phyloP scores from a whole-genome alignment of 2,888 invertebrate genomes.

The Zygothrica quintamaculata region DNA sequence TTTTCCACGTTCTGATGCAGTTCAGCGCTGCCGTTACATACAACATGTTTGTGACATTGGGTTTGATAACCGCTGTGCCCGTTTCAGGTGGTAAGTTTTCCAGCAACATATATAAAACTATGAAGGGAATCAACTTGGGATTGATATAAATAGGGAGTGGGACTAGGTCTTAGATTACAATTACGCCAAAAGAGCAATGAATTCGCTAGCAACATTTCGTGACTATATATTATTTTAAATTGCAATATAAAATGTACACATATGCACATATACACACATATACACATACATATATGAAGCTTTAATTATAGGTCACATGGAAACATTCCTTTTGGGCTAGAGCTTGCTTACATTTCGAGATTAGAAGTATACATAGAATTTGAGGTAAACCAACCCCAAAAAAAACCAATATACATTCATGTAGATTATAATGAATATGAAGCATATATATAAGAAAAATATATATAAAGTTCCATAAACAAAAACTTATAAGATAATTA shows the following conservation, averaged over 20 bases:
- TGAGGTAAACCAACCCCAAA: too few species aligned
- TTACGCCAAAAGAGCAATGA: slow-evolving; percentile 5
- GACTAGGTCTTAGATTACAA: slow-evolving; percentile 10
- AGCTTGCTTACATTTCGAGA: too few species aligned
- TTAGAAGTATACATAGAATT: too few species aligned
- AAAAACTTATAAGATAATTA: too few species aligned
- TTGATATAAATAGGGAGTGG: slow-evolving; percentile 1
- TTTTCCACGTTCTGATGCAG: slow-evolving; percentile 96
- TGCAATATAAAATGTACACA: slow-evolving; percentile 36
- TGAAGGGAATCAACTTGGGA: background rate
- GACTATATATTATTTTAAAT: slow-evolving; percentile 60
- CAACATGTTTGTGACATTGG: slow-evolving; percentile 96
- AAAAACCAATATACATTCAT: too few species aligned
- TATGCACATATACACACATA: slow-evolving; percentile 5
- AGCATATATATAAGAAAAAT: background rate
- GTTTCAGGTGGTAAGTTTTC: slow-evolving; percentile 93
- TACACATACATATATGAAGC: background rate
- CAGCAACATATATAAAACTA: slow-evolving; percentile 24
- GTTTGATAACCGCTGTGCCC: slow-evolving; percentile 96
- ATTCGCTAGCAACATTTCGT: slow-evolving; percentile 42
- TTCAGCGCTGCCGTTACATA: slow-evolving; percentile 97
- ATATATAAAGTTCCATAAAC: too few species aligned
- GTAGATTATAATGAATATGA: too few species aligned
- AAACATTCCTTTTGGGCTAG: too few species aligned
- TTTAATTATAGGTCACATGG: background rate